Evolutionary conservation across 1,140 invertebrate species (phyloP).

Genomic region (Aporrectodea caliginosa): DNA sequence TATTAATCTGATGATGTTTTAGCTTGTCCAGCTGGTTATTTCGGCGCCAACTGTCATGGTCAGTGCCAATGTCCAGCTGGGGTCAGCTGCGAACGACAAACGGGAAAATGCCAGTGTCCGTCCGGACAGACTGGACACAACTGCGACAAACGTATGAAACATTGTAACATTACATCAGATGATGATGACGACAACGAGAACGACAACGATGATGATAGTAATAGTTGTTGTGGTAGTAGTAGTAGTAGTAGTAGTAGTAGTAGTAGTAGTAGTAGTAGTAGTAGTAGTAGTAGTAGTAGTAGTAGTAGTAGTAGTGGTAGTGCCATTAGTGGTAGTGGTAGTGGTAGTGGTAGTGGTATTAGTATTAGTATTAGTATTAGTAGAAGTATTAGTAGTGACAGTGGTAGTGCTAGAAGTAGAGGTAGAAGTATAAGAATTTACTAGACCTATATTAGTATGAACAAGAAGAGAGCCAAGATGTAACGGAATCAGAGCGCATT

Average conservation of each 20-base stretch:
- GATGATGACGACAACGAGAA: background rate
- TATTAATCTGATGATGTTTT: too few relatives aligned
- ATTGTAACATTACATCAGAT: background rate
- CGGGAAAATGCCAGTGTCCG: conserved; percentile 75
- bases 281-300: conserved; percentile 2
- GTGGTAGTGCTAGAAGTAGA: too few relatives aligned
- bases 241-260: conserved; percentile 51
- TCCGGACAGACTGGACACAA: conserved; percentile 74
- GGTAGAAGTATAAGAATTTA: too few relatives aligned
- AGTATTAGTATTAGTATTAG: too few relatives aligned
- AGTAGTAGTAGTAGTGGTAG: conserved; percentile 3
- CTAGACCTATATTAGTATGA: too few relatives aligned
- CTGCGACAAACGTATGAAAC: conserved; percentile 59
- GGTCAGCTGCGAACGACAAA: conserved; percentile 75
- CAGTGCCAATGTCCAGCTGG: conserved; percentile 75
- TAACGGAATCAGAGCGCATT: too few relatives aligned
- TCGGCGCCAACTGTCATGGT: conserved; percentile 64
- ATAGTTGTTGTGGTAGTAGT: conserved; percentile 66
- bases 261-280: conserved; percentile 1
- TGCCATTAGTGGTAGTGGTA: too few relatives aligned
- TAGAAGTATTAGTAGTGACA: too few relatives aligned
- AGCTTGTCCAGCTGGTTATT: conserved; percentile 54
- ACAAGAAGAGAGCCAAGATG: too few relatives aligned
- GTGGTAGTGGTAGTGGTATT: too few relatives aligned
- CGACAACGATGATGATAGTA: background rate